phyloP scores from a whole-genome alignment of 2,888 invertebrate genomes.

The Osmoderma eremita region DNA sequence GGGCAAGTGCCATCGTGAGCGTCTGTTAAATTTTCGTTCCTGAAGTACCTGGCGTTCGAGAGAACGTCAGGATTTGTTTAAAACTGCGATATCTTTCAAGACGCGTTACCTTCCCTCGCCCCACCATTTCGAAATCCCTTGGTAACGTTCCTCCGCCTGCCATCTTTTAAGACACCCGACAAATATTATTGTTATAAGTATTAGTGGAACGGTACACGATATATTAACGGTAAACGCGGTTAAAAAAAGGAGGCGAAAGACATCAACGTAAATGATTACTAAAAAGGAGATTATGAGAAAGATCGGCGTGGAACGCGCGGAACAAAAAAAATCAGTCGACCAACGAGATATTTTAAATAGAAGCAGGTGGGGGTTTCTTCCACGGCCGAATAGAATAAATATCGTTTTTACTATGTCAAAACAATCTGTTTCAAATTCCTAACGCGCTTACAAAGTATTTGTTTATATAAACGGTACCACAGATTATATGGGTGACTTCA shows the following conservation, averaged over 20 bases:
- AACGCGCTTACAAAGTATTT: slow-evolving; percentile 30
- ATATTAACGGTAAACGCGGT: slow-evolving; percentile 25
- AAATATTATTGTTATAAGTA: slow-evolving; percentile 33
- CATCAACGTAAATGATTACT: slow-evolving; percentile 35
- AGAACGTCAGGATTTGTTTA: slow-evolving; percentile 29
- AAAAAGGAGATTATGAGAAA: slow-evolving; percentile 26
- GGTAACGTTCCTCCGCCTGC: neutral
- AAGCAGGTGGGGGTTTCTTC: slow-evolving; percentile 31
- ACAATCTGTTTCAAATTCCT: slow-evolving; percentile 24
- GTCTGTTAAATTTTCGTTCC: slow-evolving; percentile 38
- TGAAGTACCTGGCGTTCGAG: slow-evolving; percentile 17
- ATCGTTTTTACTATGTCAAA: slow-evolving; percentile 19
- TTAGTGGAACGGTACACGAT: slow-evolving; percentile 13
- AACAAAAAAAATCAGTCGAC: slow-evolving; percentile 9
- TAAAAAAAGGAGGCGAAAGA: slow-evolving; percentile 35
- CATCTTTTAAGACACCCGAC: slow-evolving; percentile 17
- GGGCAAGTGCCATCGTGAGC: slow-evolving; percentile 16
- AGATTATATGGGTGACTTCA: too few species aligned
- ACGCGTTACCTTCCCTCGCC: slow-evolving; percentile 22
- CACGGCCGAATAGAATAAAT: slow-evolving; percentile 28
- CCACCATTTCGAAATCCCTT: slow-evolving; percentile 7
- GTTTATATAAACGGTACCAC: slow-evolving; percentile 11
- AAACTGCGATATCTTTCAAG: slow-evolving; percentile 35
- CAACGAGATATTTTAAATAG: slow-evolving; percentile 26
- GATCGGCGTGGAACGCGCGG: slow-evolving; percentile 3